Conservation (phyloP, 2,113 vertebrate species). For the Amblyornis subalaris region DNA sequence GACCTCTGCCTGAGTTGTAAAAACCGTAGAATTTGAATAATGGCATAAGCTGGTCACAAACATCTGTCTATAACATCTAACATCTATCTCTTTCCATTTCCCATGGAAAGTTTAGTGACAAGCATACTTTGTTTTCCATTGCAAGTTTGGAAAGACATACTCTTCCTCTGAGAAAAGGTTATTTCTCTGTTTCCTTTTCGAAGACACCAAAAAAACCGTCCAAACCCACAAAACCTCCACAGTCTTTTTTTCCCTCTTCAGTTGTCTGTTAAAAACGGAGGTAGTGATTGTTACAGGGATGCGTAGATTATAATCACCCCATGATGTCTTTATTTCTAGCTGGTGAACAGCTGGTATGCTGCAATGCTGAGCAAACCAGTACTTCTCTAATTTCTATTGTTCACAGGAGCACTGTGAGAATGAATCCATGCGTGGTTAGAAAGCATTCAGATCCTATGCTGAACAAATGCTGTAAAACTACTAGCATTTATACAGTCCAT, state of each 20-base stretch:
- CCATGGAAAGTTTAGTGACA: not conserved
- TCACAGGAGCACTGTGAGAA: not conserved
- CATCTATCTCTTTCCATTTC: not conserved
- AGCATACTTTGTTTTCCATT: not conserved
- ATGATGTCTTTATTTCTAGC: not conserved
- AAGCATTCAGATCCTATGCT: not conserved
- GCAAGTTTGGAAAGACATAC: not conserved
- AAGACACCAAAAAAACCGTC: fast-evolving
- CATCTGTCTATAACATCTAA: not conserved
- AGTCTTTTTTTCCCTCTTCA: not conserved
- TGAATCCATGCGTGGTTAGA: not conserved
- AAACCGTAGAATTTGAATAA: not conserved
- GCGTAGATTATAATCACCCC: not conserved
- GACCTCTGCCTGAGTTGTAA: not conserved
- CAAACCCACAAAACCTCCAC: not conserved
- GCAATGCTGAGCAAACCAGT: not conserved
- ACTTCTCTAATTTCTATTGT: not conserved
- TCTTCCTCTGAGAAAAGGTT: not conserved
- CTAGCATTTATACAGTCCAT: not conserved
- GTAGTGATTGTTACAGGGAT: not conserved
- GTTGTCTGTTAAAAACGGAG: not conserved
- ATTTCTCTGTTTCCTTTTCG: not conserved
- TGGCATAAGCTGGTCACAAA: not conserved
- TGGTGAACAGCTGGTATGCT: not conserved
- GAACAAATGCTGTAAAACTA: not conserved